Conservation (phyloP, 2,888 invertebrate genomes). For the Vesta saturnalis region DNA sequence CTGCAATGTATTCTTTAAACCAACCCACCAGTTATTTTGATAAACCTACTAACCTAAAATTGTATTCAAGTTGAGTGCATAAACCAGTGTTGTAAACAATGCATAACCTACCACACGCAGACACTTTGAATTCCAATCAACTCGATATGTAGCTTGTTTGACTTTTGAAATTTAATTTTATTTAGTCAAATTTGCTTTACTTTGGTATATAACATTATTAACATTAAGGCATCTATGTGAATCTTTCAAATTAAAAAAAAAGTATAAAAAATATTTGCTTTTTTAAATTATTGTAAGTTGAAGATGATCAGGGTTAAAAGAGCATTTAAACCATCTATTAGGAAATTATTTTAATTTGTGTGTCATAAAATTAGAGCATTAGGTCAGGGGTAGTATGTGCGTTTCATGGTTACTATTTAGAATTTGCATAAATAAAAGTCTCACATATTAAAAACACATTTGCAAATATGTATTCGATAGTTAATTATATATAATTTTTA, state of each 20-base stretch:
- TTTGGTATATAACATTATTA: too few relatives aligned
- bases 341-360: constrained; percentile 18
- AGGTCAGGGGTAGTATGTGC: constrained; percentile 50
- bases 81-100: constrained; percentile 37
- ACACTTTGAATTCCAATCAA: constrained; percentile 18
- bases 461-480: too few relatives aligned
- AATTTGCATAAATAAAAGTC: constrained; percentile 26
- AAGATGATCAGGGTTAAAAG: constrained; percentile 9
- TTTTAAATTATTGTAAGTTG: neutral
- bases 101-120: constrained; percentile 40
- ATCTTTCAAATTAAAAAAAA: too few relatives aligned
- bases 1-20: constrained; percentile 29
- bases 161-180: constrained; percentile 8
- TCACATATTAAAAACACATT: too few relatives aligned
- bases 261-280: too few relatives aligned
- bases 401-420: constrained; percentile 48
- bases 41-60: constrained; percentile 43
- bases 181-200: neutral
- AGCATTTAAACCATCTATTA: neutral
- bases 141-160: neutral
- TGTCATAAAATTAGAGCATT: constrained; percentile 49
- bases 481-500: too few relatives aligned
- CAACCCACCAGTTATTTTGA: constrained; percentile 39
- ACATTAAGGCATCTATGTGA: too few relatives aligned
- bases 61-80: constrained; percentile 29